Evolutionary conservation across 2,797 vertebrate genomes (phyloP).

Genomic region (Sebastes diploproa): DNA sequence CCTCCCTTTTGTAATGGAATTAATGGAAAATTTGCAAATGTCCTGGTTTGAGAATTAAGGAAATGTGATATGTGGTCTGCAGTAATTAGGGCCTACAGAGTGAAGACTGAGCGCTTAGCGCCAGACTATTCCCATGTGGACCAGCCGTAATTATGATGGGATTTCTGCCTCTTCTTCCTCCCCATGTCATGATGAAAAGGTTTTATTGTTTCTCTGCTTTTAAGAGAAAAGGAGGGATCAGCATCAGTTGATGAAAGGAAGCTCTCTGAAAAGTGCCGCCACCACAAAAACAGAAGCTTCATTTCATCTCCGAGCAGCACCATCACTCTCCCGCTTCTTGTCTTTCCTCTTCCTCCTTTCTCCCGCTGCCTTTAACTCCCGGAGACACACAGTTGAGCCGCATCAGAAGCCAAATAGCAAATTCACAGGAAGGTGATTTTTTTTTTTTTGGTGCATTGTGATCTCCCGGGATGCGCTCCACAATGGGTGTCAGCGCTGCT

Average conservation of each 20-base stretch:
- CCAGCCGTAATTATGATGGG: slow-evolving; percentile 61
- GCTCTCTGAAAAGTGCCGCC: slow-evolving; percentile 52
- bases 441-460: slow-evolving; percentile 38
- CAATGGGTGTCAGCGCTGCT: slow-evolving; percentile 52
- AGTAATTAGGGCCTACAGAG: slow-evolving; percentile 70
- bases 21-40: slow-evolving; percentile 59
- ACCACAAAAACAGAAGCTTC: slow-evolving; percentile 15
- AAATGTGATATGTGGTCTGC: slow-evolving; percentile 65
- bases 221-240: slow-evolving; percentile 43
- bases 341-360: slow-evolving; percentile 22
- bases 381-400: slow-evolving; percentile 9
- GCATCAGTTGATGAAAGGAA: slow-evolving; percentile 58
- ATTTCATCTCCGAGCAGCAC: slow-evolving; percentile 51
- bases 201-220: slow-evolving; percentile 62
- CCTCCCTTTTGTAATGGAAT: slow-evolving; percentile 52
- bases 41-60: slow-evolving; percentile 64
- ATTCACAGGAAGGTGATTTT: slow-evolving; percentile 43
- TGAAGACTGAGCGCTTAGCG: slow-evolving; percentile 54
- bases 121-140: slow-evolving; percentile 50
- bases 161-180: slow-evolving; percentile 54
- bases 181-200: slow-evolving; percentile 51
- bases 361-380: slow-evolving; percentile 30
- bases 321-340: slow-evolving; percentile 41
- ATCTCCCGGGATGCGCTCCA: slow-evolving; percentile 49
- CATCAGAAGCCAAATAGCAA: slow-evolving; percentile 39